Evolutionary conservation across 2,888 invertebrate species (phyloP).

Genomic region (Oligia strigilis): DNA sequence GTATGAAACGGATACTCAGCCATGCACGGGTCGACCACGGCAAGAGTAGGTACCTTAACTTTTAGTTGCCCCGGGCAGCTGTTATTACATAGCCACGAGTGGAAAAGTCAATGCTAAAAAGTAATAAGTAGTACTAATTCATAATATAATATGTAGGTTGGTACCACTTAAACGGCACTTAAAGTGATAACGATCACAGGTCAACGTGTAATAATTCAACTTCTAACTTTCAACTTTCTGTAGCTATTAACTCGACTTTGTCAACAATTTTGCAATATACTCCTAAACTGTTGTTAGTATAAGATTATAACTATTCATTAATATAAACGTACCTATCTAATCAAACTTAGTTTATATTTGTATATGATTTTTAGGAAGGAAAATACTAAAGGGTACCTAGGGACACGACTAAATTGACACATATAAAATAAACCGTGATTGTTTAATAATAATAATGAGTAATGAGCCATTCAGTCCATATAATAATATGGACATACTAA

Average conservation of each 20-base stretch:
- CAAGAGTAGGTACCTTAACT: neutral
- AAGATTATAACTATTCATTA: constrained; percentile 9
- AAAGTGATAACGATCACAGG: constrained; percentile 28
- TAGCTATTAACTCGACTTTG: constrained; percentile 3
- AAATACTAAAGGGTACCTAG: neutral
- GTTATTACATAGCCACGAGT: neutral
- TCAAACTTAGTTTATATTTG: neutral
- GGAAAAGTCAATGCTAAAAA: neutral
- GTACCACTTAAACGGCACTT: constrained; percentile 16
- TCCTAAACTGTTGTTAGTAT: constrained; percentile 9
- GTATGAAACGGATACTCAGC: neutral
- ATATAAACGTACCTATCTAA: neutral
- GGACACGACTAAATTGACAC: neutral
- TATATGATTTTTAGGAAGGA: neutral
- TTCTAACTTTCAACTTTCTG: constrained; percentile 22
- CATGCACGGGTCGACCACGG: neutral
- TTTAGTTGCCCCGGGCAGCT: neutral
- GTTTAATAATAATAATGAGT: neutral
- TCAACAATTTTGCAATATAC: neutral
- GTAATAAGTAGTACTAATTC: neutral
- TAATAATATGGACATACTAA: neutral
- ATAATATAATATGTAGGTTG: constrained; percentile 27
- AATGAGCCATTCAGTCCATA: neutral
- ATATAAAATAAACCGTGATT: neutral
- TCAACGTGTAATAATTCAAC: constrained; percentile 34